Conservation (phyloP, 2,888 invertebrate genomes). For the Pachliopta kotzebuea region DNA sequence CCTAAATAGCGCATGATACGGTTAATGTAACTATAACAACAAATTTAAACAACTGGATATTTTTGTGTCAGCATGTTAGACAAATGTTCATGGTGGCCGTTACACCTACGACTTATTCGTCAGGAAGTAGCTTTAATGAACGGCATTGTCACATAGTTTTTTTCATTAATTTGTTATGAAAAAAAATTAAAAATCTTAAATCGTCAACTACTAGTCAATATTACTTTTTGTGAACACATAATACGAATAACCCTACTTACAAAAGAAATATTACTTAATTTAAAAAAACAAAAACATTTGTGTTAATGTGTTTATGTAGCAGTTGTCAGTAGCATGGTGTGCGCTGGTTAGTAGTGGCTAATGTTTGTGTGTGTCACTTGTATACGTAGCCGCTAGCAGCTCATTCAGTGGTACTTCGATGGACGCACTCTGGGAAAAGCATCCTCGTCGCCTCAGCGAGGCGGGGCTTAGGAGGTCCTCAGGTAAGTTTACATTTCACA, state of each 20-base stretch:
- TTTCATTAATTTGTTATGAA: neutral
- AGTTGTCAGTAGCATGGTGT: constrained; percentile 42
- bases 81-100: constrained; percentile 20
- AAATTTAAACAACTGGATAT: constrained; percentile 2
- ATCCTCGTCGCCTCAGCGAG: constrained; percentile 87
- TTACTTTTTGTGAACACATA: constrained; percentile 4
- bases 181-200: neutral
- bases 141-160: constrained; percentile 22
- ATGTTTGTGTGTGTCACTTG: constrained; percentile 73
- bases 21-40: neutral
- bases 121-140: constrained; percentile 19
- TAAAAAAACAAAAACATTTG: neutral
- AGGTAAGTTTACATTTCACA: constrained; percentile 77
- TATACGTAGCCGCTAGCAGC: constrained; percentile 77
- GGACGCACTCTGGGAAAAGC: constrained; percentile 87
- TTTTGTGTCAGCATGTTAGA: constrained; percentile 19
- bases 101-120: constrained; percentile 21
- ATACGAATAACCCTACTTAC: constrained; percentile 22
- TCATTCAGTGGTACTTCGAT: constrained; percentile 83
- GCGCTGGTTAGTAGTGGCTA: constrained; percentile 64
- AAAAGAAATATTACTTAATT: constrained; percentile 4
- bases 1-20: constrained; percentile 7
- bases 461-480: constrained; percentile 87
- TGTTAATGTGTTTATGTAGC: constrained; percentile 22
- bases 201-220: neutral